A percentile compares a stretch with the other conserved stretches of the same genome.
Evolutionary conservation across 2,888 invertebrate species (phyloP).

Genomic region (Sphinx pinastri): DNA sequence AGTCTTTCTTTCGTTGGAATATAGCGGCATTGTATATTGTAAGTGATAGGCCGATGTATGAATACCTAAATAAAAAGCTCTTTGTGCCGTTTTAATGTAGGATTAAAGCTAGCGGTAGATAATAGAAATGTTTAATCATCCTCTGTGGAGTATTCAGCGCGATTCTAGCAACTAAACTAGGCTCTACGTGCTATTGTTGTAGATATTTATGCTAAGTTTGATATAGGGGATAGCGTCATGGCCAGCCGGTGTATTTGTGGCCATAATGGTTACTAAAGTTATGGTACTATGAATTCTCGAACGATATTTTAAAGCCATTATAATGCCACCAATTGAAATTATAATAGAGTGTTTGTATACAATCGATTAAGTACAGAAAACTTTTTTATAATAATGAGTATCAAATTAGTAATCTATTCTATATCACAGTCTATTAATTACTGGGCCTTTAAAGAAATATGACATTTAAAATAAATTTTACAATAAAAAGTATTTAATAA

Average conservation of each 20-base stretch:
- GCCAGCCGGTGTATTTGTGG: conserved; percentile 48
- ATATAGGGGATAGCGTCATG: conserved; percentile 51
- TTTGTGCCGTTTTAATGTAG: conserved; percentile 13
- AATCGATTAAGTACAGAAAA: background rate
- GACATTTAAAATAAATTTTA: no score
- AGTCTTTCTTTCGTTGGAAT: conserved; percentile 51
- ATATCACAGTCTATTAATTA: no score
- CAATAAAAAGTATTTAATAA: no score
- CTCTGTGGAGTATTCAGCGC: conserved; percentile 17
- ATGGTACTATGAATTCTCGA: conserved; percentile 4
- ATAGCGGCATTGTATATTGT: conserved; percentile 45
- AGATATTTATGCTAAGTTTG: conserved; percentile 51
- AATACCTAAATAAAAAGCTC: conserved; percentile 18
- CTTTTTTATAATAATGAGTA: background rate
- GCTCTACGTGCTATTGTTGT: conserved; percentile 38
- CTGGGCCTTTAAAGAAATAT: no score
- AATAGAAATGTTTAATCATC: conserved; percentile 29
- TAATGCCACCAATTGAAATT: background rate
- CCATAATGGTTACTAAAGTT: conserved; percentile 25
- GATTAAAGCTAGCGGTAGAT: conserved; percentile 24
- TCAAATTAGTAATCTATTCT: background rate
- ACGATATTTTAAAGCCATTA: background rate
- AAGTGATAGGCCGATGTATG: conserved; percentile 39
- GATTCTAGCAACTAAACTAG: conserved; percentile 31
- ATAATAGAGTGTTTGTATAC: background rate